These are phyloP conservation scores for Orthonyx spaldingii DNA, from an alignment of 2,113 vertebrate species.

Conservation along the genomic window DNA sequence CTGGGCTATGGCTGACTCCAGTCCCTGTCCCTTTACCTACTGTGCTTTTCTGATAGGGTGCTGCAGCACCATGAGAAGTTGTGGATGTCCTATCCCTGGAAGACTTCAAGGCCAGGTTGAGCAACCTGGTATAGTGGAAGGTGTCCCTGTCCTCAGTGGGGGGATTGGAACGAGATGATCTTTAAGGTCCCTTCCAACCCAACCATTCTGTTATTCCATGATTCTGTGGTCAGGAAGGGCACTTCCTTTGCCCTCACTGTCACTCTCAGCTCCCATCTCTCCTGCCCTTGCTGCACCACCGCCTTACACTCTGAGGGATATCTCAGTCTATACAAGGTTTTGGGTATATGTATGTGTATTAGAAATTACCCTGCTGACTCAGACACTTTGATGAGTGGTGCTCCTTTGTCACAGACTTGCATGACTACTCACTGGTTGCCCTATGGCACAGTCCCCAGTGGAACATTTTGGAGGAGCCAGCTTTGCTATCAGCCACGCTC, in stretches of 20 bases:
- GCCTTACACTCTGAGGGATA: not conserved
- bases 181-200: not conserved
- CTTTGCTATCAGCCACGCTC: not conserved
- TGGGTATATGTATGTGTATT: not conserved
- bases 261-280: not conserved
- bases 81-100: not conserved
- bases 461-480: not conserved
- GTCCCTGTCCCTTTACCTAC: no score
- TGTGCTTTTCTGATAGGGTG: not conserved
- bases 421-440: accelerated
- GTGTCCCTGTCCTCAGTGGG: accelerated
- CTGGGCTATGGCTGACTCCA: not conserved
- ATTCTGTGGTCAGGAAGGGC: not conserved
- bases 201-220: not conserved
- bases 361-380: not conserved
- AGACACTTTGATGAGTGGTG: accelerated
- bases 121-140: not conserved
- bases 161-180: not conserved
- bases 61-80: not conserved
- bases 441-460: not conserved
- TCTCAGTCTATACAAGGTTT: not conserved
- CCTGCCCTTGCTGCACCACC: not conserved
- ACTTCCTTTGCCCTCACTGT: accelerated
- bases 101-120: not conserved
- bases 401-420: not conserved